These are phyloP conservation scores for Chionodraco myersi DNA, from an alignment of 2,113 vertebrate genomes.

Conservation along the genomic window DNA sequence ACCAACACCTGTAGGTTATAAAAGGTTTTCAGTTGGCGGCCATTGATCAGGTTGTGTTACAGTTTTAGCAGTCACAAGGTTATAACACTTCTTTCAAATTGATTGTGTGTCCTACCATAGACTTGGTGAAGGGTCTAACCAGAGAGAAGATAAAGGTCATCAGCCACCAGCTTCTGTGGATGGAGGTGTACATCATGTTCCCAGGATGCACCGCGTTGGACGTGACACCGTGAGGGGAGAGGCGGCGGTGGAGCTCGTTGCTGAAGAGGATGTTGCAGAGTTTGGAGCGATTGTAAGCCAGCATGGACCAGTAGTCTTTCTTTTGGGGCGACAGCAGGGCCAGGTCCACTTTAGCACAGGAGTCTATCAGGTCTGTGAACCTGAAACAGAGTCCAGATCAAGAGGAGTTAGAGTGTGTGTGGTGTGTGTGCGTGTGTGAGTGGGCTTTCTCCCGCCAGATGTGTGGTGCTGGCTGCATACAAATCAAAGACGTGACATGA, in stretches of 20 bases:
- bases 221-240: constrained; percentile 89
- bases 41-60: not conserved
- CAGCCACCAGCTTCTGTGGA: constrained; percentile 94
- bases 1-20: not conserved
- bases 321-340: constrained; percentile 88
- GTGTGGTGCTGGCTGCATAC: constrained; percentile 84
- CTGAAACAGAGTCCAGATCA: constrained; percentile 75
- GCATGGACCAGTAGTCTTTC: constrained; percentile 95
- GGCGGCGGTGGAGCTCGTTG: constrained; percentile 92
- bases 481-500: constrained; percentile 97
- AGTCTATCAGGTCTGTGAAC: constrained; percentile 92
- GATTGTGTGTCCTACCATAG: constrained; percentile 88
- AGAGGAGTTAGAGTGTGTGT: not conserved
- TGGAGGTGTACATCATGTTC: constrained; percentile 94
- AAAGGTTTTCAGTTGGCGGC: not conserved
- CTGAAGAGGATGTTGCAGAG: constrained; percentile 97
- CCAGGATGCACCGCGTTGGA: constrained; percentile 94
- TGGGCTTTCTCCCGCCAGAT: constrained; percentile 53
- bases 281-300: constrained; percentile 97
- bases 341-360: constrained; percentile 89
- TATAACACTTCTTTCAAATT: not conserved
- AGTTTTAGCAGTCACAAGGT: not conserved
- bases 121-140: constrained; percentile 96
- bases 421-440: not conserved
- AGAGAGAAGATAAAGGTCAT: constrained; percentile 94